Percentiles rank a stretch among this genome's conserved stretches.
phyloP scores from a whole-genome alignment of 2,888 invertebrate species.

The Folsomia candida region DNA sequence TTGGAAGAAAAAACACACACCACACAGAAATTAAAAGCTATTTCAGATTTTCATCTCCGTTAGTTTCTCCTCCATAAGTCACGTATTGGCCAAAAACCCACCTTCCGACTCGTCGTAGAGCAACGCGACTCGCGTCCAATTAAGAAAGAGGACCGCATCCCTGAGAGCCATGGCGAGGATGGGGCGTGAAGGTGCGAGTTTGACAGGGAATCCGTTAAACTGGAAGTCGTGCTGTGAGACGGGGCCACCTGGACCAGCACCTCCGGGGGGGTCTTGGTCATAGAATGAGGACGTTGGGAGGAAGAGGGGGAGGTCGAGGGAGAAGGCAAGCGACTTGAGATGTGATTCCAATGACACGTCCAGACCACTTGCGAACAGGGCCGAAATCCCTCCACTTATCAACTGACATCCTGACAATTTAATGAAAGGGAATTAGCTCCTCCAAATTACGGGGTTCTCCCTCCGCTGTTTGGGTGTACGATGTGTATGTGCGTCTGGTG shows the following conservation, averaged over 20 bases:
- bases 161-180: conserved; percentile 73
- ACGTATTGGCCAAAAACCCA: conserved; percentile 54
- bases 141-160: conserved; percentile 80
- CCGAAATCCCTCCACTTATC: conserved; percentile 50
- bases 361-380: conserved; percentile 47
- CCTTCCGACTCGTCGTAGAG: conserved; percentile 91
- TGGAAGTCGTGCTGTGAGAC: conserved; percentile 31
- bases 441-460: not conserved
- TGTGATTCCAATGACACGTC: conserved; percentile 50
- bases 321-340: conserved; percentile 50
- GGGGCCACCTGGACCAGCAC: conserved; percentile 8
- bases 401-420: conserved; percentile 46
- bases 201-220: conserved; percentile 67
- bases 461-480: too few relatives aligned
- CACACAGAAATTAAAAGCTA: not conserved
- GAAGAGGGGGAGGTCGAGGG: conserved; percentile 49
- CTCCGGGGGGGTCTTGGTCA: conserved; percentile 31
- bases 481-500: too few relatives aligned
- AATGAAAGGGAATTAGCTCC: not conserved
- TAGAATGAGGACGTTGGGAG: conserved; percentile 49
- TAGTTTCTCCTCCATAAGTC: not conserved
- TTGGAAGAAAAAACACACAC: conserved; percentile 4
- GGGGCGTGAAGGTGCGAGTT: conserved; percentile 72
- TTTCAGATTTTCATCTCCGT: conserved; percentile 7
- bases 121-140: conserved; percentile 90